Percentiles rank a stretch among this genome's conserved stretches.
phyloP scores from a whole-genome alignment of 2,797 vertebrate genomes.

The Sebastes iracundus region DNA sequence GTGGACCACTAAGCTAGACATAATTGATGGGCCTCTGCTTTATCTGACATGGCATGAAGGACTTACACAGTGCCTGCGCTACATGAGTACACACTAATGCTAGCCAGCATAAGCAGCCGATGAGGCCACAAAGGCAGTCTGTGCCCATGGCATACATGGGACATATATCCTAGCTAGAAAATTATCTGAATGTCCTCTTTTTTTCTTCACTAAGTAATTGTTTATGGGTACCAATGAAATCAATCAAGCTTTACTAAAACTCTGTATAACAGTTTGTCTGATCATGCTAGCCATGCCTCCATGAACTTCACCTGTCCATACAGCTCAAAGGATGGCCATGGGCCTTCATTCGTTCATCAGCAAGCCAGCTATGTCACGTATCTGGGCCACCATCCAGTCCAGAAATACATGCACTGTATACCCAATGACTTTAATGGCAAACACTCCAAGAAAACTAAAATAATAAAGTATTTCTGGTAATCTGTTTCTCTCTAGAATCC shows the following conservation, averaged over 20 bases:
- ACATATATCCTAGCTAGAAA: not conserved
- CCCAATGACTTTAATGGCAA: not conserved
- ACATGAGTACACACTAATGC: slow-evolving; percentile 31
- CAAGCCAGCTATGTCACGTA: not conserved
- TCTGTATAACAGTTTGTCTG: not conserved
- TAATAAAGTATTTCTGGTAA: not conserved
- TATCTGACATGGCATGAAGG: slow-evolving; percentile 64
- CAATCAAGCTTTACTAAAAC: not conserved
- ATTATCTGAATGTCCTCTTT: not conserved
- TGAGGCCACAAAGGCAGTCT: slow-evolving; percentile 6
- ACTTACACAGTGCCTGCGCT: slow-evolving; percentile 42
- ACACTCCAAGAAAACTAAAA: not conserved
- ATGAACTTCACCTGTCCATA: slow-evolving; percentile 29
- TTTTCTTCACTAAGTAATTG: not conserved
- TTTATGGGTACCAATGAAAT: not conserved
- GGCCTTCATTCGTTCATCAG: not conserved
- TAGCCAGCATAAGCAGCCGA: slow-evolving; percentile 24
- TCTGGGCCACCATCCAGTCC: slow-evolving; percentile 16
- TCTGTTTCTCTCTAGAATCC: not conserved
- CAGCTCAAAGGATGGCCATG: slow-evolving; percentile 14
- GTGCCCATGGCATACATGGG: not conserved
- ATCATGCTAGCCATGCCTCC: not conserved
- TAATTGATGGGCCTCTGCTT: slow-evolving; percentile 59
- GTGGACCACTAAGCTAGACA: slow-evolving; percentile 63
- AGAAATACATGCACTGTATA: slow-evolving; percentile 25